Evolutionary conservation across 2,113 vertebrate genomes (phyloP), one percentile per base, ranked within the genome.

Genomic region (Fukomys damarensis): DNA sequence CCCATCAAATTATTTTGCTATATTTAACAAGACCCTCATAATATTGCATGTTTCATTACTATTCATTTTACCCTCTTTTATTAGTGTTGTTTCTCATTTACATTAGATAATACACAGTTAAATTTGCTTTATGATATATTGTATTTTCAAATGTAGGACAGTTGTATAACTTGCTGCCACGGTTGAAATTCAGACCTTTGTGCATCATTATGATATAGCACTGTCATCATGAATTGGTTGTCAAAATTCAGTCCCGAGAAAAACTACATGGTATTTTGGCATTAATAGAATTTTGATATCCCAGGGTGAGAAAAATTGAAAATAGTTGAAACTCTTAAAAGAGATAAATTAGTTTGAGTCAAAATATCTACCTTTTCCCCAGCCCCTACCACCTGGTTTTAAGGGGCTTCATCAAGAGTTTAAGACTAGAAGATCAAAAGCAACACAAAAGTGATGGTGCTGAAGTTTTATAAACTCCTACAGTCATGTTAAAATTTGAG

Each of bases 231-330:
- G 46, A 72, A 54, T 32, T 65, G 56, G 49, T 28, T 94, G 28
- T 38, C 49, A 86, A 30, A 81, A 49, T 82, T 91, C 16, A 93
- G 20, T 30, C 22, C 10, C 83, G 72, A 93, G 54, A 58, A 95
- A 96, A 93, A 61, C 20, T 76, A 74, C 14, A 49, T 46, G 41
- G 19, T 11, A 32, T 24, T 93, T 94, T 96, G 88, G 13, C 19
- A 68, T 43, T 91, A 89, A 85, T 63, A 81, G n/a, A 63, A 79
- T 72, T 95, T 95, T 95, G 35, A 82, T 92, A 82, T 72, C 32
- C 58, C 13, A 82, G 41, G 7, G 28, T 89, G 70, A 97, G 58
- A 86, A 95, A 94, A 83, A 96, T 8, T 66, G 89, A 70, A 93
- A 93, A 59, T 84, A 28, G 87, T 68, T 46, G 28, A 87, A 97